These are phyloP conservation scores for Cyprinodon variegatus DNA, from an alignment of 2,113 vertebrate species.

Conservation along the genomic window DNA sequence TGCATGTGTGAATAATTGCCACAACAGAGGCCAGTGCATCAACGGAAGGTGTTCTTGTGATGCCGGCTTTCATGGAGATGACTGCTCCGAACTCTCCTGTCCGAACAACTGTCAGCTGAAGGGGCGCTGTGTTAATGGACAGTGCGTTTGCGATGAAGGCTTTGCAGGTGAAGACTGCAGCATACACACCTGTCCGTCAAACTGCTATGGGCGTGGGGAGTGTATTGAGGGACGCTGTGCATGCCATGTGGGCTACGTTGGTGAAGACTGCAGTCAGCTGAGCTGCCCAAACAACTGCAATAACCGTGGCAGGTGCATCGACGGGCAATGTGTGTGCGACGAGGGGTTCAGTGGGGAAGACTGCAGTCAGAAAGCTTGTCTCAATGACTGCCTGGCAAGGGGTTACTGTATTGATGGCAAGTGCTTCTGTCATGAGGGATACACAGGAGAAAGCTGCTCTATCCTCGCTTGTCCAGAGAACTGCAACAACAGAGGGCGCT, in stretches of 20 bases:
- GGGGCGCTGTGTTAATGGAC: constrained; percentile 86
- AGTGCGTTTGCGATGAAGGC: constrained; percentile 86
- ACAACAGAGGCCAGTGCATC: constrained; percentile 83
- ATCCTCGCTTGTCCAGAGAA: constrained; percentile 80
- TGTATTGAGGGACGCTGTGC: constrained; percentile 84
- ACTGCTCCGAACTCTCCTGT: constrained; percentile 86
- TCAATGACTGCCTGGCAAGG: constrained; percentile 77
- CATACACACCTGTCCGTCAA: constrained; percentile 79
- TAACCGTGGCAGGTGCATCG: constrained; percentile 79
- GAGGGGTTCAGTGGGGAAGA: constrained; percentile 86
- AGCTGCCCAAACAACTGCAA: constrained; percentile 82
- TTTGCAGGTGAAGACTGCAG: constrained; percentile 85
- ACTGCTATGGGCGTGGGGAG: constrained; percentile 84
- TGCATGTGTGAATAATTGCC: constrained; percentile 86
- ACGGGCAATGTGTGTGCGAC: constrained; percentile 85
- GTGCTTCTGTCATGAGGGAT: constrained; percentile 78
- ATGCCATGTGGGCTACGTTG: constrained; percentile 83
- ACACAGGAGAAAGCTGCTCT: constrained; percentile 84
- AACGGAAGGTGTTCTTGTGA: constrained; percentile 87
- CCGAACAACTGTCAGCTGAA: constrained; percentile 81
- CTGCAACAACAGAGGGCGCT: constrained; percentile 78
- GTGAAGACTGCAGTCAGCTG: constrained; percentile 80
- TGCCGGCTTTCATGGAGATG: constrained; percentile 81
- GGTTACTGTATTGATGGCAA: constrained; percentile 80
- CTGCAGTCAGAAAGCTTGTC: constrained; percentile 82